phyloP scores from a whole-genome alignment of 2,888 invertebrate genomes.

The Eulithis testata region DNA sequence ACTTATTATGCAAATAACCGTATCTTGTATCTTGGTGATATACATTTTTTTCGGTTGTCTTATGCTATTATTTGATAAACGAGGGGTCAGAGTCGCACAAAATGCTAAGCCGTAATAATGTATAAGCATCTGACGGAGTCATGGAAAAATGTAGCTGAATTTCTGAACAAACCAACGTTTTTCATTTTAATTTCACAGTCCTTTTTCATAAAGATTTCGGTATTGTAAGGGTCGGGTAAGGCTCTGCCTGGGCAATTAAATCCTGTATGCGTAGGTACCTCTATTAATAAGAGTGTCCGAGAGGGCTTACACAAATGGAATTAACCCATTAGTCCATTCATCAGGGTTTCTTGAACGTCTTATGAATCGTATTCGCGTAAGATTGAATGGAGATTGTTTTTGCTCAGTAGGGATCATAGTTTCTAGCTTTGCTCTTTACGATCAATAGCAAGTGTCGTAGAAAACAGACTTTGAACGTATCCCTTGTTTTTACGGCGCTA shows the following conservation, averaged over 20 bases:
- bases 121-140: no score
- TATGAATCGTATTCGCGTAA: conserved; percentile 19
- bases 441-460: conserved; percentile 21
- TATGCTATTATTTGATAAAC: no score
- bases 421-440: conserved; percentile 22
- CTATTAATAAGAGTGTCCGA: conserved; percentile 23
- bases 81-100: neutral
- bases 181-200: neutral
- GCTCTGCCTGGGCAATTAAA: conserved; percentile 23
- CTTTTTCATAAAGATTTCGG: conserved; percentile 7
- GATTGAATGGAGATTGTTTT: conserved; percentile 21
- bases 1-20: no score
- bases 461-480: conserved; percentile 5
- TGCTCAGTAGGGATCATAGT: conserved; percentile 16
- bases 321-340: conserved; percentile 28
- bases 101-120: neutral
- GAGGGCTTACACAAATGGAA: conserved; percentile 27
- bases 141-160: neutral
- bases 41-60: no score
- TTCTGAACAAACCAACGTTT: neutral
- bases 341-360: conserved; percentile 22
- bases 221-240: neutral
- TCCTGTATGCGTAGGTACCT: conserved; percentile 18
- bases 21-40: no score
- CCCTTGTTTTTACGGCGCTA: no score